Base-by-base conservation (phyloP, 2,888 invertebrate species). In the Anodontia alba region DNA sequence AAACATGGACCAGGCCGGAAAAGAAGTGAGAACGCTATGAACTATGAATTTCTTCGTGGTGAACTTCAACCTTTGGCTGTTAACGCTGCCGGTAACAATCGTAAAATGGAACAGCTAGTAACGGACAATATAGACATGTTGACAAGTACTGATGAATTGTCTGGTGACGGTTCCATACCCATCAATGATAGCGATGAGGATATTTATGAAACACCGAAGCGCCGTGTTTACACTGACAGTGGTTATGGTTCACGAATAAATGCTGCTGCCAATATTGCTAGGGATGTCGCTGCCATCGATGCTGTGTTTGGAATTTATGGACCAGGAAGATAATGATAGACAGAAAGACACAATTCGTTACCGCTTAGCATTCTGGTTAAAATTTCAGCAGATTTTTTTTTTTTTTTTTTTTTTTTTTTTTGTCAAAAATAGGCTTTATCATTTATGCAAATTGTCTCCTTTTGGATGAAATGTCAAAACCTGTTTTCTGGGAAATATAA, bases 241-340 rank as follows among this genome's bases (percentile, higher is more conserved):
- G 82, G 82, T 0, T 76, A 79, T 26, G 75, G 75, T 0, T 75
- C 78, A 5, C 29, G 82, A 43, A 76, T 78, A 15, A 36, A 66
- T 10, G 73, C 82, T 38, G 82, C 76, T 31, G 73, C 54, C 36
- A 67, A 79, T 23, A n/a, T 82, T 31, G 82, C 82, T 0, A 54
- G 51, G 1, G 76, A 82, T 31, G n/a, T 66, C 0, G 42, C 69
- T 8, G 54, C 68, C 3, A 70, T 70, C n/a, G 62, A 76, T 26
- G 69, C 29, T 20, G 20, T 82, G 20, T 82, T 70, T 33, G 73
- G 82, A 26, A 29, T 42, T 23, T 71, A 70, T 36, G 82, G 82
- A 42, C 79, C 79, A 0, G 82, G 79, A 33, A 72, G 42, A 71
- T 17, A n/a, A n/a, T n/a, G n/a, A n/a, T n/a, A n/a, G n/a, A n/a